Evolutionary conservation across 2,113 vertebrate species (phyloP).

Genomic region (Zootoca vivipara): DNA sequence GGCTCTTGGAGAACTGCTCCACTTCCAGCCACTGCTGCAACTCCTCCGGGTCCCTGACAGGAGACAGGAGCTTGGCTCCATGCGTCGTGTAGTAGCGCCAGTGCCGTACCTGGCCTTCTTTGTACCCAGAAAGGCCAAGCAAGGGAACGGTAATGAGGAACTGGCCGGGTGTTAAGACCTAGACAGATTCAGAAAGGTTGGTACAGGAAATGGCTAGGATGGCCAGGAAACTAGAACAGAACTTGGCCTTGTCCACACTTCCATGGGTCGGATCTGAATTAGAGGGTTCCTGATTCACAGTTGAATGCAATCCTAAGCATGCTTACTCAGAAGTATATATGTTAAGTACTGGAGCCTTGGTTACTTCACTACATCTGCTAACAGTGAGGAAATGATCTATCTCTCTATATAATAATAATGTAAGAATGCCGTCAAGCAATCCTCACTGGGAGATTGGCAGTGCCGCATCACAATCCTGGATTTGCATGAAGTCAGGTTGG

Average conservation of each 20-base stretch:
- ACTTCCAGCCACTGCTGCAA: constrained; percentile 84
- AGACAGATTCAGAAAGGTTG: constrained; percentile 45
- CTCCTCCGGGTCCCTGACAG: constrained; percentile 80
- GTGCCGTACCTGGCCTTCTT: constrained; percentile 65
- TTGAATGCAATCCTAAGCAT: too few species aligned
- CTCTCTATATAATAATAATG: too few species aligned
- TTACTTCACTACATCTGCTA: too few species aligned
- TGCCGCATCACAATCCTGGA: too few species aligned
- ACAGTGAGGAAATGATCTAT: too few species aligned
- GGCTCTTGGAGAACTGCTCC: constrained; percentile 80
- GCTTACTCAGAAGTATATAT: too few species aligned
- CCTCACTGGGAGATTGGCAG: not conserved
- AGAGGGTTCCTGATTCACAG: not conserved
- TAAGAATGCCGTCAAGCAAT: not conserved
- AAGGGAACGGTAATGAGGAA: constrained; percentile 83
- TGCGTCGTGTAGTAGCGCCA: constrained; percentile 83
- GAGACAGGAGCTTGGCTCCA: constrained; percentile 76
- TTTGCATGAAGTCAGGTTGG: too few species aligned
- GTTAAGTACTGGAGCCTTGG: too few species aligned
- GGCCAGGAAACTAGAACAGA: not conserved
- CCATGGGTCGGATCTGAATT: not conserved
- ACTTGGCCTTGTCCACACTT: not conserved
- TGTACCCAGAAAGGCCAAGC: constrained; percentile 79
- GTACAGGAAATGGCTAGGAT: not conserved
- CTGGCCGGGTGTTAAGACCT: constrained; percentile 82